Evolutionary conservation across 2,888 invertebrate genomes (phyloP).

Genomic region (Plagiodera versicolora): DNA sequence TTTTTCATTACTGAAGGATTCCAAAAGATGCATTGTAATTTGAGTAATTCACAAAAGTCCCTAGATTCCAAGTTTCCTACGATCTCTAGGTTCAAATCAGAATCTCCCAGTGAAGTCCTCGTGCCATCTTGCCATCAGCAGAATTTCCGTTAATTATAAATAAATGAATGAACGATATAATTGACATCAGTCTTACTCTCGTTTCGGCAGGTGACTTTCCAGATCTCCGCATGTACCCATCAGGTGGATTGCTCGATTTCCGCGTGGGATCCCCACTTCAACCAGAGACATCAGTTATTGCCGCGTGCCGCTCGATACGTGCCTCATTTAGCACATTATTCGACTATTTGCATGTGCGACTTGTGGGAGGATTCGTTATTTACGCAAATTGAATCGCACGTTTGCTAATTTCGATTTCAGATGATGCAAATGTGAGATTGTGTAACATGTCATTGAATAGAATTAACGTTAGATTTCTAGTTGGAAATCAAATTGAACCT

Average conservation of each 20-base stretch:
- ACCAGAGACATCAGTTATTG: constrained; percentile 22
- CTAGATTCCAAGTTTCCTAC: too few species aligned
- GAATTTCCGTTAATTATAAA: too few species aligned
- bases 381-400: constrained; percentile 40
- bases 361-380: constrained; percentile 38
- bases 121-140: too few species aligned
- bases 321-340: constrained; percentile 30
- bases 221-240: constrained; percentile 20
- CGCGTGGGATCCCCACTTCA: constrained; percentile 20
- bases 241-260: constrained; percentile 19
- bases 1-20: too few species aligned
- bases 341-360: constrained; percentile 29
- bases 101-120: too few species aligned
- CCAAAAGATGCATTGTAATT: too few species aligned
- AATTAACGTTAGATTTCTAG: neutral
- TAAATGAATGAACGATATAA: too few species aligned
- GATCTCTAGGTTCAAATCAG: too few species aligned
- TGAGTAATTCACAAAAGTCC: too few species aligned
- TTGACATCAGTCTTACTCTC: too few species aligned
- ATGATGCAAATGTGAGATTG: neutral
- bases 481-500: too few species aligned
- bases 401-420: constrained; percentile 30
- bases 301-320: constrained; percentile 30
- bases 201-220: constrained; percentile 8
- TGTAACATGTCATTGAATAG: neutral